Evolutionary conservation across 2,888 invertebrate genomes (phyloP).

Genomic region (Panorpa germanica): DNA sequence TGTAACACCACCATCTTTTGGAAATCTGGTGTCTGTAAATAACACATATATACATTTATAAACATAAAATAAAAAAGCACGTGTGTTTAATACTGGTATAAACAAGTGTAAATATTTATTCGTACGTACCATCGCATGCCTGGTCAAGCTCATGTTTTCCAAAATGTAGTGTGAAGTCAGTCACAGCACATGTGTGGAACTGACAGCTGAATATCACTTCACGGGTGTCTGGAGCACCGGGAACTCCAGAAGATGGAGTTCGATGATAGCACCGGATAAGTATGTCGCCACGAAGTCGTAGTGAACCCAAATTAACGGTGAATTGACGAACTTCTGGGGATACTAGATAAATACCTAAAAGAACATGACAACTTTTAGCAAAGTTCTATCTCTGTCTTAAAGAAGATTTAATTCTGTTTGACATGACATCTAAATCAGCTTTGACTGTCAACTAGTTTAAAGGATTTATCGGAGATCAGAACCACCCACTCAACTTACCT

Average conservation of each 20-base stretch:
- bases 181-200: constrained; percentile 88
- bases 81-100: too few species aligned
- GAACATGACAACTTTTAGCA: constrained; percentile 7
- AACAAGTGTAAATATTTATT: not conserved
- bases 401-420: too few species aligned
- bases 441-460: not conserved
- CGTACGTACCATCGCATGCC: constrained; percentile 51
- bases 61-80: too few species aligned
- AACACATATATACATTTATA: too few species aligned
- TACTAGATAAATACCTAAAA: constrained; percentile 46
- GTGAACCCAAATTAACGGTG: constrained; percentile 39
- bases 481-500: constrained; percentile 25
- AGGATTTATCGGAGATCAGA: not conserved
- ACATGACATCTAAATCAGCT: constrained; percentile 5
- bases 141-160: constrained; percentile 73
- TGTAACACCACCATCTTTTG: constrained; percentile 15
- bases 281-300: constrained; percentile 61
- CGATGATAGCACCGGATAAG: constrained; percentile 80
- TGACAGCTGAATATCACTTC: constrained; percentile 73
- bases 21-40: constrained; percentile 15
- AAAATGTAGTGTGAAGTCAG: constrained; percentile 68
- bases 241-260: constrained; percentile 20
- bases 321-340: constrained; percentile 44
- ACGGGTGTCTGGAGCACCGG: constrained; percentile 21
- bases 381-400: too few species aligned